Evolutionary conservation across 2,797 vertebrate species (phyloP), one percentile per base, ranked within the genome.

Genomic region (Urosaurus nigricauda): DNA sequence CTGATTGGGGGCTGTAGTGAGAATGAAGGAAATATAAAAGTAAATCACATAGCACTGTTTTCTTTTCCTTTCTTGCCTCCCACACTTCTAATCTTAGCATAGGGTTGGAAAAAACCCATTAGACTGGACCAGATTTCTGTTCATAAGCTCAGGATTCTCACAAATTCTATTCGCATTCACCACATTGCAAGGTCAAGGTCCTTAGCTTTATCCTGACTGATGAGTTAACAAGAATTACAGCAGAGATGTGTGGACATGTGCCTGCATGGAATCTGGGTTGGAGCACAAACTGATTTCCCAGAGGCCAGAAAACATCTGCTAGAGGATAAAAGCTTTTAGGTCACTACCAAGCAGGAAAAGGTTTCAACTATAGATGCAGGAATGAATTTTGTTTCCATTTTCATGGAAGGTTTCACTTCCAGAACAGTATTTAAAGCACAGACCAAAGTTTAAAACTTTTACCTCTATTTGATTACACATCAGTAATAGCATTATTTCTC

Each of bases 231-330:
- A 75, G 53, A 79, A 80, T 74, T 58, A 26, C 84, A 51, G 43
- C 35, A 75, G 40, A 86, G 70, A 65, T 80, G 21, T 53, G 40
- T 37, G 77, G 53, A 32, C 60, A 74, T 5, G n/a, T 85, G 53
- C 53, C 43, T 37, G 63, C n/a, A 43, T 75, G 73, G 53, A 24
- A 40, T 78, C 35, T 58, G 37, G 29, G 40, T 63, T 35, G 47
- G 37, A 85, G 85, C 53, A 89, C 40, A 85, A 14, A 56, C 47
- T 84, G 83, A 89, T 85, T 85, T 85, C 77, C 77, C 83, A 89
- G 77, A 73, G 78, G 77, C 68, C 56, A 74, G 68, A 80, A 89
- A 88, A 71, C 74, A 58, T 84, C 51, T 60, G 51, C 35, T 84
- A 71, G 37, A 63, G 9, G n/a, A 37, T 40, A 74, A 63, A 80